Percentiles rank a stretch among this genome's conserved stretches.
Conservation (phyloP, 2,113 vertebrate species). For the Geococcyx californianus region DNA sequence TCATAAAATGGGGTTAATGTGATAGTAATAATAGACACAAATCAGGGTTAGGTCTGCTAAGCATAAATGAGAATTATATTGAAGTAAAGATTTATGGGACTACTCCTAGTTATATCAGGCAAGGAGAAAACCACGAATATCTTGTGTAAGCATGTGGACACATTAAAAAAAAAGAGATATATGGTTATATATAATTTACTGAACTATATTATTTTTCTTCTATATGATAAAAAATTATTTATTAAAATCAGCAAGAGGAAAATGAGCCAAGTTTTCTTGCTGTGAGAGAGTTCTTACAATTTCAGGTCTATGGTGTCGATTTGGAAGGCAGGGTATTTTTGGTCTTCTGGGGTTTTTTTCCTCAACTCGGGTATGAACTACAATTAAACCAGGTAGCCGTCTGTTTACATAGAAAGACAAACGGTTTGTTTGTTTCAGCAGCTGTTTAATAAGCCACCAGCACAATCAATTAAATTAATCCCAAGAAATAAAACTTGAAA, state of each 20-base stretch:
- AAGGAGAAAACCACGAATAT: neutral
- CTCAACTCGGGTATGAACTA: neutral
- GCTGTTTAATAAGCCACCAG: slow-evolving; percentile 46
- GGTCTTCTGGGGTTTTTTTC: neutral
- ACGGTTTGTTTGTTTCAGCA: slow-evolving; percentile 60
- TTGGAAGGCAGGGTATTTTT: neutral
- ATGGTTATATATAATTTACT: neutral
- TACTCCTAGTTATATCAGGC: neutral
- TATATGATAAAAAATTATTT: neutral
- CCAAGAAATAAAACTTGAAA: slow-evolving; percentile 72
- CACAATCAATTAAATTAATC: slow-evolving; percentile 76
- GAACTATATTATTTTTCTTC: neutral
- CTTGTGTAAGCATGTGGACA: neutral
- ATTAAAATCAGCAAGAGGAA: neutral
- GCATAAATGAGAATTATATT: neutral
- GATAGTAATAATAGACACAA: neutral
- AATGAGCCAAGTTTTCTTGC: neutral
- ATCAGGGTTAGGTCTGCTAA: neutral
- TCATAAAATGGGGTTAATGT: neutral
- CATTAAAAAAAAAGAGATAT: neutral
- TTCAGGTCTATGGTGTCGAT: neutral
- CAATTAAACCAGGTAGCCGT: neutral
- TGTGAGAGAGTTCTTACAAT: neutral
- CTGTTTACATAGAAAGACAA: slow-evolving; percentile 34
- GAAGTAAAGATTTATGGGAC: neutral